Evolutionary conservation across 2,113 vertebrate species (phyloP), one percentile per base, ranked within the genome.

Genomic region (Serilophus lunatus): DNA sequence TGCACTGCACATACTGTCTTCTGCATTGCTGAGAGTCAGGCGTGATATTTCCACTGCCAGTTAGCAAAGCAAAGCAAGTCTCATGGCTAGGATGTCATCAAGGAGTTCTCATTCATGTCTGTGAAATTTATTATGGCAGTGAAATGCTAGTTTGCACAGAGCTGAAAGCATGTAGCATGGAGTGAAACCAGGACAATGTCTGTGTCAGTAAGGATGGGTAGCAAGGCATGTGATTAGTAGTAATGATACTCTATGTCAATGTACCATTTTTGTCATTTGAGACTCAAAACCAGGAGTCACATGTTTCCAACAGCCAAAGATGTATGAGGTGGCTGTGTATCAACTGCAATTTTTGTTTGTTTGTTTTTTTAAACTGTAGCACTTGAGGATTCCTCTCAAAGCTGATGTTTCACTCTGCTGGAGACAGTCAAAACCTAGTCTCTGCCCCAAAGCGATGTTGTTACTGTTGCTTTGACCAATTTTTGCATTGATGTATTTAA

Each of bases 1-100:
- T 53, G 49, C 33, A 24, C 31, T 0, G 0, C 28, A 47, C 0
- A 0, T n/a, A 42, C 23, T 75, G 33, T 28, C 24, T 14, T 36
- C 65, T 63, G 33, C 31, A 23, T 7, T 1, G 0, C 63, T 12
- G 20, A 19, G 33, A 78, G 76, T 40, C 64, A 85, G 23, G 36
- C 0, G 0, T 68, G 71, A 29, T 28, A 16, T 64, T 78, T 59
- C 50, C 35, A 57, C n/a, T 13, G 13, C 28, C 54, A 53, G 16
- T 15, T 54, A 40, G 45, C 24, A 63, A 72, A 83, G 18, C 1
- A 0, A 40, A 51, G 33, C 9, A 4, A n/a, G 28, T 60, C 33
- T 76, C 4, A 0, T 66, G 87, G 35, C 64, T 54, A 1, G 20
- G 24, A 70, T 78, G 63, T 47, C 75, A 65, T 9, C 25, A 23